Evolutionary conservation across 2,113 vertebrate species (phyloP).

Genomic region (Phylloscopus whistleri): DNA sequence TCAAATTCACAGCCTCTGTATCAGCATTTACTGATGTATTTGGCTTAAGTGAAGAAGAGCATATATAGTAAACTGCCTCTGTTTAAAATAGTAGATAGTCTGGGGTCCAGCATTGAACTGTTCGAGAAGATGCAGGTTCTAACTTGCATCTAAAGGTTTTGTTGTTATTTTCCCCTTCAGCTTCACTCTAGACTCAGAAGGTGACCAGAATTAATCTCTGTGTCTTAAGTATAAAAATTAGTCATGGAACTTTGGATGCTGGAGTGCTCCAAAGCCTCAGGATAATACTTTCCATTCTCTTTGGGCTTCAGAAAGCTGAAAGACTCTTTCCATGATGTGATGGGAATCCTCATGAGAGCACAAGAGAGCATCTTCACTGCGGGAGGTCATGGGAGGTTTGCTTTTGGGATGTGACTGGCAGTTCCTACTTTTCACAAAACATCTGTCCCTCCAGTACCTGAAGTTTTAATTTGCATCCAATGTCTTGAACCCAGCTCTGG

Average conservation of each 20-base stretch:
- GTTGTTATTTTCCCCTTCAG: background rate
- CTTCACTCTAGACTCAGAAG: background rate
- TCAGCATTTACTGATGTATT: conserved; percentile 23
- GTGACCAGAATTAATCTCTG: background rate
- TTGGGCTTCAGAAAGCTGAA: background rate
- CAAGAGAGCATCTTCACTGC: background rate
- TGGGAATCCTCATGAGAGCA: background rate
- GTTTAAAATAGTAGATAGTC: conserved; percentile 5
- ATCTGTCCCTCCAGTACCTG: background rate
- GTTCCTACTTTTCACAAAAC: background rate
- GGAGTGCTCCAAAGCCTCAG: background rate
- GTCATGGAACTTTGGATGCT: background rate
- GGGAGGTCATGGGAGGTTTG: background rate
- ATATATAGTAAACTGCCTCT: conserved; percentile 8
- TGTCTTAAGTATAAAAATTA: background rate
- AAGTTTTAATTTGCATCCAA: background rate
- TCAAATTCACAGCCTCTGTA: conserved; percentile 49
- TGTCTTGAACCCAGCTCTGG: background rate
- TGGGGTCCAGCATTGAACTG: background rate
- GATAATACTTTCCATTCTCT: background rate
- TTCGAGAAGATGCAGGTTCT: background rate
- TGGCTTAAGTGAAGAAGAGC: conserved; percentile 18
- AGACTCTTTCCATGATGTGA: background rate
- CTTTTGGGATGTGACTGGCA: background rate
- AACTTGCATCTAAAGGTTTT: background rate